Base-by-base conservation (phyloP, 2,888 invertebrate species). In the Nomada hirtipes region DNA sequence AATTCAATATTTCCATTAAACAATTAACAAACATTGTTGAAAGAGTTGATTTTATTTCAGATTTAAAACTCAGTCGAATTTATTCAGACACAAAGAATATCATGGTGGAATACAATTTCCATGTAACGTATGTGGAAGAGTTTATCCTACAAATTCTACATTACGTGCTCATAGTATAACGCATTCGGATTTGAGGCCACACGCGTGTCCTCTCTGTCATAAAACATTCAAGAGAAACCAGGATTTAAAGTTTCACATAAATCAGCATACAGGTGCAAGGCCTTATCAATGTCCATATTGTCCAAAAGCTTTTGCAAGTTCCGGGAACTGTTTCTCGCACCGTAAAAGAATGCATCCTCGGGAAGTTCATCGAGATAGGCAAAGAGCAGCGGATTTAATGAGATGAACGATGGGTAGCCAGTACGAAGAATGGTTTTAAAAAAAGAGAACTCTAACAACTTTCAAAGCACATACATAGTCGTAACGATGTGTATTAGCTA, bases 211-310 rank as follows among this genome's bases (percentile, higher is more conserved):
- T 52, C 93, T 96, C 68, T 97, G 97, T 92, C 95, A 96, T 91
- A 97, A 96, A 92, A 96, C 95, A 29, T 97, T 97, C 90, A 97
- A 97, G 91, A 94, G 97, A 85, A 96, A 96, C 92, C 96, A 97
- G 93, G 96, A 97, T 92, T 94, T 97, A 83, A 96, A 96, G 95
- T 96, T 96, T 92, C 97, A 97, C 91, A 96, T 96, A 90, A 97
- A 97, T 92, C 96, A 96, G 90, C 97, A 97, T 90, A 96, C 96
- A n/a, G 97, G 96, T 64, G 96, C 95, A 4, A 95, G 96, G 89
- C 97, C 97, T 36, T 97, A 96, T 92, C 95, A 96, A 93, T 97
- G 97, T 92, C 96, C 96, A 47, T 96, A 96, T 90, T 97, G 96
- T 93, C 96, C 96, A 0, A 96, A 96, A 93, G 94, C 96, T 73